A percentile compares a stretch with the other conserved stretches of the same genome.
Conservation (phyloP, 2,888 invertebrate genomes). For the Atrina japonica region DNA sequence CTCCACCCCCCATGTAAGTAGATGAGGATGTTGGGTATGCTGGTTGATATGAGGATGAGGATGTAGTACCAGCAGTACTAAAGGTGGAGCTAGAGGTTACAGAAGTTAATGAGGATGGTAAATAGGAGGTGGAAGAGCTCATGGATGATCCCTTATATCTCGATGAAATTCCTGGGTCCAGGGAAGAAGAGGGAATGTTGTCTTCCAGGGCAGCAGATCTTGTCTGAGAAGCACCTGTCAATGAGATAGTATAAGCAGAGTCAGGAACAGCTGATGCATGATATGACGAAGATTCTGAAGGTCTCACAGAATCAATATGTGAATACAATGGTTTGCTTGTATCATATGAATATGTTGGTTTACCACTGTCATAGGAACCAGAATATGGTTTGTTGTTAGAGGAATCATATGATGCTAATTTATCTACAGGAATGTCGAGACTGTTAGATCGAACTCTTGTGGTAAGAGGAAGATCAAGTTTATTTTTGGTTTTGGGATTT, state of each 20-base stretch:
- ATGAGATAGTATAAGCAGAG: constrained; percentile 43
- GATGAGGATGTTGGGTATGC: constrained; percentile 45
- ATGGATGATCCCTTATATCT: constrained; percentile 15
- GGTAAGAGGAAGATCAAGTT: constrained; percentile 18
- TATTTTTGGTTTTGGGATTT: constrained; percentile 37
- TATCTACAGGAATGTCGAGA: constrained; percentile 37
- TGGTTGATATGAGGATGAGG: constrained; percentile 51
- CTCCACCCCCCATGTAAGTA: constrained; percentile 3
- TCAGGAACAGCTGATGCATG: constrained; percentile 11
- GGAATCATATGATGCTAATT: constrained; percentile 15
- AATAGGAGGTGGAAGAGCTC: constrained; percentile 38
- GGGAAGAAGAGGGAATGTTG: constrained; percentile 13
- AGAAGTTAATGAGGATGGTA: constrained; percentile 50
- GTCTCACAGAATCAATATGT: constrained; percentile 6
- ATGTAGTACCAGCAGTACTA: constrained; percentile 40
- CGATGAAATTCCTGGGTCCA: constrained; percentile 9
- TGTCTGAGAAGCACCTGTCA: constrained; percentile 43
- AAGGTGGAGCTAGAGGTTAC: constrained; percentile 47
- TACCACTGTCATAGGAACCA: constrained; percentile 5
- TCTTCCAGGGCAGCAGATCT: constrained; percentile 49
- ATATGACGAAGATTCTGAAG: constrained; percentile 7
- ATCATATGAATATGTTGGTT: constrained; percentile 16
- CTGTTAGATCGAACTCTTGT: constrained; percentile 40
- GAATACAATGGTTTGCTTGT: constrained; percentile 3
- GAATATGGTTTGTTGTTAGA: neutral